Conservation (phyloP, 2,888 invertebrate species). For the Meloe dianella region DNA sequence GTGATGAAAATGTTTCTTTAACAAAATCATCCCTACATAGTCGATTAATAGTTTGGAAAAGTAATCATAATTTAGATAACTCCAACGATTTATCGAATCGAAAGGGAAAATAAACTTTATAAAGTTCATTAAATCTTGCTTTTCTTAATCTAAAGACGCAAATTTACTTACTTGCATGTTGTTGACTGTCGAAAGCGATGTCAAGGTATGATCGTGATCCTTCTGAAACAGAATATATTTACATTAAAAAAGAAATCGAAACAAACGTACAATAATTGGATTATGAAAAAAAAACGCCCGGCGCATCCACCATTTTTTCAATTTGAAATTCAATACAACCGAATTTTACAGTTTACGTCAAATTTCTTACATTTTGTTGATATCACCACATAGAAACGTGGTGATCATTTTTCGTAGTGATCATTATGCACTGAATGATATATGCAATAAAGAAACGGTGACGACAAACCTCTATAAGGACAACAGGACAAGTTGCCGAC, state of each 20-base stretch:
- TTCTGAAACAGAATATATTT: slow-evolving; percentile 39
- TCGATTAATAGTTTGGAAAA: neutral
- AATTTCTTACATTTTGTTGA: too few species aligned
- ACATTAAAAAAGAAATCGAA: neutral
- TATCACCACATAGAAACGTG: slow-evolving; percentile 5
- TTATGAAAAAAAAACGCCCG: neutral
- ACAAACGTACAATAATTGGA: neutral
- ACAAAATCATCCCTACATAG: neutral
- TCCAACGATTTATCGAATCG: neutral
- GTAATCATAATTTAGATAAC: neutral
- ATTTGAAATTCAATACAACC: neutral
- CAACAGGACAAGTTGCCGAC: neutral
- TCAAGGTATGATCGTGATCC: slow-evolving; percentile 25
- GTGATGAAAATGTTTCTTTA: neutral
- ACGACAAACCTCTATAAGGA: neutral
- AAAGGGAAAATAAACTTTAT: neutral
- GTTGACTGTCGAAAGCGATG: slow-evolving; percentile 34
- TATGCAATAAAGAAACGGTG: neutral
- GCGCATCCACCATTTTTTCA: slow-evolving; percentile 3
- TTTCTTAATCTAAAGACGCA: neutral
- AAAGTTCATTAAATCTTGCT: neutral
- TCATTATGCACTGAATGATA: slow-evolving; percentile 14
- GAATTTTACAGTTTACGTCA: too few species aligned
- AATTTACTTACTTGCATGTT: slow-evolving; percentile 42
- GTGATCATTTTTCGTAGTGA: slow-evolving; percentile 35